A percentile compares a stretch with the other conserved stretches of the same genome.
Evolutionary conservation across 2,797 vertebrate species (phyloP).

Genomic region (Melanotaenia pygmaea): DNA sequence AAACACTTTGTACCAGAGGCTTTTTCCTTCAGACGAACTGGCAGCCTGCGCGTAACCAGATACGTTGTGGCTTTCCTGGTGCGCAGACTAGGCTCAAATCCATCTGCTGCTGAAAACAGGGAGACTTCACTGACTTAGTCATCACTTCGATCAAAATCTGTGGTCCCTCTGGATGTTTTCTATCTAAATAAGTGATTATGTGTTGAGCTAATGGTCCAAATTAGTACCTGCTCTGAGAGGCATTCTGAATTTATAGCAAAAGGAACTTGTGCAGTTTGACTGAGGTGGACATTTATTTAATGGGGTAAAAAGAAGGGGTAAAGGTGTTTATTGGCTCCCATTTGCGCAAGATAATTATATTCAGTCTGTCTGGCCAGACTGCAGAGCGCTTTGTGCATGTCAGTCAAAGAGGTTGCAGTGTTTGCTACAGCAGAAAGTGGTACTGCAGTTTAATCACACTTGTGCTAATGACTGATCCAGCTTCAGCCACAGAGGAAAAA

Average conservation of each 20-base stretch:
- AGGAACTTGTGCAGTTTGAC: constrained; percentile 6
- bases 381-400: neutral
- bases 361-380: constrained; percentile 14
- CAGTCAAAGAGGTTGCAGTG: constrained; percentile 2
- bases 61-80: constrained; percentile 67
- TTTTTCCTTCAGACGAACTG: constrained; percentile 73
- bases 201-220: constrained; percentile 18
- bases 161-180: constrained; percentile 13
- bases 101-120: constrained; percentile 41
- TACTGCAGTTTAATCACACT: constrained; percentile 14
- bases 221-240: constrained; percentile 32
- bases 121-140: constrained; percentile 22
- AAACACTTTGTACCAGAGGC: constrained; percentile 61
- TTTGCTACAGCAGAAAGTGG: constrained; percentile 4
- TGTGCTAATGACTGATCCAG: constrained; percentile 25
- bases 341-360: constrained; percentile 34
- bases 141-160: constrained; percentile 42
- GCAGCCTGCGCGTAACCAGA: constrained; percentile 75
- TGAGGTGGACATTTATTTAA: constrained; percentile 20
- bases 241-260: constrained; percentile 1
- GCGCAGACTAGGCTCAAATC: constrained; percentile 44
- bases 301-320: constrained; percentile 20
- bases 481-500: constrained; percentile 32
- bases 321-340: constrained; percentile 32
- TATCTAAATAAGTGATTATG: constrained; percentile 30